These are phyloP conservation scores for human (Homo sapiens) DNA, from an alignment of 2,113 vertebrate genomes.

Conservation along the genomic window GRCh38 chr11:57895001-57895500, in stretches of 20 bases:
- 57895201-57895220: background rate
- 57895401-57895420: too few relatives aligned
- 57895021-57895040: background rate
- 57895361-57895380: too few relatives aligned
- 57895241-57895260: background rate
- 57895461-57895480: too few relatives aligned
- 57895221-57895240: background rate
- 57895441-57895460: too few relatives aligned
- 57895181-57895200: background rate
- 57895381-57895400: too few relatives aligned
- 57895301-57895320: background rate
- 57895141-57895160: background rate
- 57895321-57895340: too few relatives aligned
- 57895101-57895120: background rate
- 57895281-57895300: background rate
- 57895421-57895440: too few relatives aligned
- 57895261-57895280: background rate
- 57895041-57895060: background rate
- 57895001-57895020: background rate
- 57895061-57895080: background rate
- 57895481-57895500: too few relatives aligned
- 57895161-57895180: background rate
- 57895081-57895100: background rate
- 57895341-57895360: too few relatives aligned
- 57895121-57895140: background rate